Conservation (phyloP, 2,113 vertebrate genomes). For the Festucalex cinctus region DNA sequence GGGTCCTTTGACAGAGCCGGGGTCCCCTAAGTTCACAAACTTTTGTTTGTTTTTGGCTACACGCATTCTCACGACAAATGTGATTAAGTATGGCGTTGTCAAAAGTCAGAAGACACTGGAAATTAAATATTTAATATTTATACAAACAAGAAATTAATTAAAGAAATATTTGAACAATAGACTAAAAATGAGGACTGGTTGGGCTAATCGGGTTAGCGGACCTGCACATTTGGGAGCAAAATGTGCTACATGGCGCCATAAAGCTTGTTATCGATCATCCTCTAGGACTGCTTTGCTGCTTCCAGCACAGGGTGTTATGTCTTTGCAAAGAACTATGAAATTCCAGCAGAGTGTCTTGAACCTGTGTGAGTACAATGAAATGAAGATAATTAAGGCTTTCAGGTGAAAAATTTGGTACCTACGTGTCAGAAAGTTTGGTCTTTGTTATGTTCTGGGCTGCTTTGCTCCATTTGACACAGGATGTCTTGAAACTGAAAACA, state of each 20-base stretch:
- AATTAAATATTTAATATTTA: too few species aligned
- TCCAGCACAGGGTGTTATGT: not conserved
- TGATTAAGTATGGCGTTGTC: too few species aligned
- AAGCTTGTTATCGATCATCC: not conserved
- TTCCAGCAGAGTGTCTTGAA: not conserved
- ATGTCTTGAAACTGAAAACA: not conserved
- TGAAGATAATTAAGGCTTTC: not conserved
- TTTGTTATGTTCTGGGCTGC: not conserved
- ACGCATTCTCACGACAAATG: too few species aligned
- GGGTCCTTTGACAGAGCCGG: too few species aligned
- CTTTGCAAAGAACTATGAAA: not conserved
- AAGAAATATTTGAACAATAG: too few species aligned
- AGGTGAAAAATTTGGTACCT: not conserved
- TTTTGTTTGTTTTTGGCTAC: too few species aligned
- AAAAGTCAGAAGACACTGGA: too few species aligned
- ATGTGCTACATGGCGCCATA: not conserved
- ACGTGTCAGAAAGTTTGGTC: not conserved
- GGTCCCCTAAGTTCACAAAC: too few species aligned
- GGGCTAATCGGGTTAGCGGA: too few species aligned
- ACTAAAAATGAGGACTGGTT: too few species aligned
- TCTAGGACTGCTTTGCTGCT: not conserved
- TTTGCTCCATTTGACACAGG: not conserved
- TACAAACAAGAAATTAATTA: too few species aligned
- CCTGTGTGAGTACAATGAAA: not conserved
- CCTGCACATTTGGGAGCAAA: too few species aligned